Base-by-base conservation (phyloP, 2,113 vertebrate genomes). In the Rhodinocichla rosea region DNA sequence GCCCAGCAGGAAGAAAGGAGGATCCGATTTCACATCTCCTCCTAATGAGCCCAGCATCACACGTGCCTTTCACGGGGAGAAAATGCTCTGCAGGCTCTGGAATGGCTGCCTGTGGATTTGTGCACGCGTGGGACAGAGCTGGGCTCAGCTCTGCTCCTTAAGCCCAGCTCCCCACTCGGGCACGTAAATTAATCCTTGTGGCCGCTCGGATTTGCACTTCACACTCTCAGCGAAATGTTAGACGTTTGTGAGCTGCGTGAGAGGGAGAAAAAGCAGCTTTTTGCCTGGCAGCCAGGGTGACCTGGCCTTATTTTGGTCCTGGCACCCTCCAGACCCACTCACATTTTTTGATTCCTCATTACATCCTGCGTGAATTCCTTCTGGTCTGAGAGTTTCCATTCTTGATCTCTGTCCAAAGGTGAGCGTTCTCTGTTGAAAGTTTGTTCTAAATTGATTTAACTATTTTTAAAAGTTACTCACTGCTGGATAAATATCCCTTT, bases 301-400 rank as follows among this genome's bases (percentile, higher is more conserved):
- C 64, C 90, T 81, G 71, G 73, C 3, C 2, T 78, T 71, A 71
- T 89, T 94, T 90, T 2, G 3, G 92, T 81, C 49, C 90, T 78
- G 90, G 85, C 75, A 93, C 52, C 88, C 88, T 81, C 44, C 52
- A 75, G 87, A 71, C 64, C 47, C 76, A 37, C 68, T 83, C 18
- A 4, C 71, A 65, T 87, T 63, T 90, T 89, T 88, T 79, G 45
- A 77, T 77, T 88, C 68, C 90, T 86, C 71, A 15, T 90, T 93
- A 78, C 85, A 90, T 96, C 90, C 96, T 94, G 94, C 26, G 0
- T 26, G 5, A 97, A 96, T 96, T 96, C 95, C 88, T 96, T 92
- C 86, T 92, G 92, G 93, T 95, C 93, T 95, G 92, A 96, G 92
- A 96, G 83, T 95, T 97, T 96, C 95, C 92, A 93, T 94, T 97